Evolutionary conservation across 2,797 vertebrate species (phyloP).

Genomic region (Brachymystax lenok): DNA sequence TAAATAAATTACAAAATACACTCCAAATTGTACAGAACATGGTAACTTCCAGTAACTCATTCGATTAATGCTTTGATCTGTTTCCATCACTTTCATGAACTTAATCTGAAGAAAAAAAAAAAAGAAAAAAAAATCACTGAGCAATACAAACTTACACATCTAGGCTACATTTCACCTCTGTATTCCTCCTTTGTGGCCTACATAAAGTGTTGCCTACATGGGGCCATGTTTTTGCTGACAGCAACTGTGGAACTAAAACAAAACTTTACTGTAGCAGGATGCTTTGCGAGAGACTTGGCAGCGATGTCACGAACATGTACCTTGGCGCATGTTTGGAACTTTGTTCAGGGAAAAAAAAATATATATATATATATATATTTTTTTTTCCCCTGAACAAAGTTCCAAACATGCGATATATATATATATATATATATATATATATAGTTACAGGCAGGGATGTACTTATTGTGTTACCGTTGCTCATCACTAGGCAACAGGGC

Average conservation of each 20-base stretch:
- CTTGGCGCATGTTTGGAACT: not conserved
- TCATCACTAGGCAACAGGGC: conserved; percentile 37
- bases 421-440: not conserved
- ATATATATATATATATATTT: not conserved
- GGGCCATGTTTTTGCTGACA: not conserved
- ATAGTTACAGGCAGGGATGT: conserved; percentile 2
- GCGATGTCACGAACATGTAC: not conserved
- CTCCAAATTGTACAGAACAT: no score
- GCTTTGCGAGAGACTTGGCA: not conserved
- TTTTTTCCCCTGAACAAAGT: no score
- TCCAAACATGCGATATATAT: no score
- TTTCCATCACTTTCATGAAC: not conserved
- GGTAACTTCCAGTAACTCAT: not conserved
- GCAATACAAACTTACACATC: not conserved
- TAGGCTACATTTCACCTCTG: not conserved
- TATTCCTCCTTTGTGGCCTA: not conserved
- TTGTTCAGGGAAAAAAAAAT: conserved; percentile 1
- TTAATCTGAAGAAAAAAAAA: not conserved
- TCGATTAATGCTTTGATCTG: not conserved
- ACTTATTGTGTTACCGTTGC: conserved; percentile 26
- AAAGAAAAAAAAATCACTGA: not conserved
- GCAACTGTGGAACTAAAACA: not conserved
- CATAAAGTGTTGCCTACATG: not conserved
- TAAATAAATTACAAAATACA: no score
- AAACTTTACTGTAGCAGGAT: not conserved